Evolutionary conservation across 2,888 invertebrate species (phyloP).

Genomic region (Thysanoteuthis rhombus): DNA sequence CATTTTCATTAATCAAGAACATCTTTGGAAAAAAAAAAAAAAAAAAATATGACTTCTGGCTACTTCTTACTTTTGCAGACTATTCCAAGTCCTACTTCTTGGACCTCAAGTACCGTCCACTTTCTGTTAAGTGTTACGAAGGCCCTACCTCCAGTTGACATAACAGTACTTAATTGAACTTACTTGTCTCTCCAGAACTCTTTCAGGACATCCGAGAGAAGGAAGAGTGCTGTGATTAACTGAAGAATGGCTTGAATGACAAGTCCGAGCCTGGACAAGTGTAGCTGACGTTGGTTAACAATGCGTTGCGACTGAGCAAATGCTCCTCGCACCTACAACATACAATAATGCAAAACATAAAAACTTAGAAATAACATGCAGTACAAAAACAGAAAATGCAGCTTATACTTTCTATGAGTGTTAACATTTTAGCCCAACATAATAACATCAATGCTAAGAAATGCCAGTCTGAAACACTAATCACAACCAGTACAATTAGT

Average conservation of each 20-base stretch:
- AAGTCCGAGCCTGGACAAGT: slow-evolving; percentile 88
- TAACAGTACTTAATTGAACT: slow-evolving; percentile 59
- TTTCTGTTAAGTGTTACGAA: too few relatives aligned
- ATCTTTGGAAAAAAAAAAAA: too few relatives aligned
- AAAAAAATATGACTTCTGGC: too few relatives aligned
- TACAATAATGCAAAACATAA: not conserved
- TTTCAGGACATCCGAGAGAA: slow-evolving; percentile 89
- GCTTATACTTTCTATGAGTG: not conserved
- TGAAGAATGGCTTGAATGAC: slow-evolving; percentile 91
- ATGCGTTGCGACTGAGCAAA: slow-evolving; percentile 38
- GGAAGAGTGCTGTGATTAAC: slow-evolving; percentile 86
- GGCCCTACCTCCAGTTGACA: too few relatives aligned
- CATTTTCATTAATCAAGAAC: too few relatives aligned
- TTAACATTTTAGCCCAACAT: too few relatives aligned
- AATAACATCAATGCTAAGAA: too few relatives aligned
- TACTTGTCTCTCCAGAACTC: slow-evolving; percentile 94
- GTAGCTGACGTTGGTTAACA: slow-evolving; percentile 83
- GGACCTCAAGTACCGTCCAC: too few relatives aligned
- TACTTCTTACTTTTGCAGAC: too few relatives aligned
- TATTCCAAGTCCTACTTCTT: too few relatives aligned
- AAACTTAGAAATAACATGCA: not conserved
- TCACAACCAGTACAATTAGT: too few relatives aligned
- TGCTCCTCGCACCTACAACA: slow-evolving; percentile 43
- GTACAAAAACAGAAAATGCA: not conserved
- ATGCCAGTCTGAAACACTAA: too few relatives aligned